phyloP scores from a whole-genome alignment of 2,888 invertebrate genomes.

The Agonopterix subpropinquella region DNA sequence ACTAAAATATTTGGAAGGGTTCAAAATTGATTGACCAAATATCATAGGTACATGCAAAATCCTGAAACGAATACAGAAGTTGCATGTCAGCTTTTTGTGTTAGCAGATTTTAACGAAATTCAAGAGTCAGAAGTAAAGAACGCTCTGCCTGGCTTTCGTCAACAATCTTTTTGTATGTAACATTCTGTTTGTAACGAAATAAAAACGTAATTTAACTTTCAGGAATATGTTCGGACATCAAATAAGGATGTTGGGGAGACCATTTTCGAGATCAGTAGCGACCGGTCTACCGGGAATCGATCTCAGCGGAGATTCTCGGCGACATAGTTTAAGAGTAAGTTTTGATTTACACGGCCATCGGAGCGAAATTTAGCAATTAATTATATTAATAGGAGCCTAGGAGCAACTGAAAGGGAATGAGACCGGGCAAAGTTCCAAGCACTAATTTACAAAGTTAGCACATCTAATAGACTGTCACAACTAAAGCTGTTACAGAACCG shows the following conservation, averaged over 20 bases:
- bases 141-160: conserved; percentile 56
- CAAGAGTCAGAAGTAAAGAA: conserved; percentile 28
- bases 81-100: conserved; percentile 73
- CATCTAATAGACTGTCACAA: conserved; percentile 1
- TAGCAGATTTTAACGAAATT: conserved; percentile 34
- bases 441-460: conserved; percentile 5
- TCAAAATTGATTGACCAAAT: conserved; percentile 6
- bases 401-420: background rate
- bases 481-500: background rate
- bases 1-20: background rate
- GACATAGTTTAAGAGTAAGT: conserved; percentile 77
- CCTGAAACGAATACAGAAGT: conserved; percentile 24
- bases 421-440: conserved; percentile 7
- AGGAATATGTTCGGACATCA: conserved; percentile 79
- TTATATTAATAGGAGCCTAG: conserved; percentile 1
- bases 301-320: conserved; percentile 67
- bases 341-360: background rate
- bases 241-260: conserved; percentile 79
- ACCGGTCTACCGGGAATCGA: conserved; percentile 74
- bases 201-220: conserved; percentile 51
- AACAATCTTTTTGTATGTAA: conserved; percentile 18
- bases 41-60: conserved; percentile 12
- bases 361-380: background rate
- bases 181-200: conserved; percentile 40
- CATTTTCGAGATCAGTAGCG: conserved; percentile 79